Conservation (phyloP, 2,888 invertebrate genomes). For the Melinaea marsaeus region DNA sequence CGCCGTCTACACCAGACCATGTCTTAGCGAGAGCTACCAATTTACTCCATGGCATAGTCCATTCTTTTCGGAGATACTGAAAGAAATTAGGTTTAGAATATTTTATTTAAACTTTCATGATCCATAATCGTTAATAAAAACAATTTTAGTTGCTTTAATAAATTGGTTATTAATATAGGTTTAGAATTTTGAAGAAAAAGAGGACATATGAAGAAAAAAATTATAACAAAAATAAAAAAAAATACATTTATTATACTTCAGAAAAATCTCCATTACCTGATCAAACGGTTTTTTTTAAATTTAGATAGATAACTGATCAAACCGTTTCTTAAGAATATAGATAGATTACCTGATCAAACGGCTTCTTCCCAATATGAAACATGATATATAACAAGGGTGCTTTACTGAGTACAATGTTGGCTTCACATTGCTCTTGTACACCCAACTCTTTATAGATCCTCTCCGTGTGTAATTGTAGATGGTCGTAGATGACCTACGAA, state of each 20-base stretch:
- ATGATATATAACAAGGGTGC: conserved; percentile 83
- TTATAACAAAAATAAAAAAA: too few relatives aligned
- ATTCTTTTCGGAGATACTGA: conserved; percentile 62
- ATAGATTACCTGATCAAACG: conserved; percentile 84
- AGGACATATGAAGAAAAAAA: too few relatives aligned
- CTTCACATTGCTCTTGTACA: conserved; percentile 48
- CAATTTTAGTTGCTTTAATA: too few relatives aligned
- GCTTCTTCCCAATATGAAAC: conserved; percentile 86
- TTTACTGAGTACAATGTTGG: conserved; percentile 50
- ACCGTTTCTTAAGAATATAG: too few relatives aligned
- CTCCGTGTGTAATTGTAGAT: conserved; percentile 82
- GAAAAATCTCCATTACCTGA: too few relatives aligned
- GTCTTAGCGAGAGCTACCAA: conserved; percentile 47
- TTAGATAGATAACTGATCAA: too few relatives aligned
- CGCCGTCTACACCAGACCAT: conserved; percentile 56
- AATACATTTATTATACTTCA: too few relatives aligned
- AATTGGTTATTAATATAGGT: too few relatives aligned
- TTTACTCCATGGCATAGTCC: conserved; percentile 63
- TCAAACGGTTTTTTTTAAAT: too few relatives aligned
- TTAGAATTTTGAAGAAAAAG: too few relatives aligned
- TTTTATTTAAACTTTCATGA: background rate
- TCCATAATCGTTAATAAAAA: too few relatives aligned
- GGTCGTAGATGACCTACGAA: conserved; percentile 82
- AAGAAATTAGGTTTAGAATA: conserved; percentile 6
- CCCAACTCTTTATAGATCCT: conserved; percentile 81